Evolutionary conservation across 2,113 vertebrate genomes (phyloP).

Genomic region (Syngnathus floridae): DNA sequence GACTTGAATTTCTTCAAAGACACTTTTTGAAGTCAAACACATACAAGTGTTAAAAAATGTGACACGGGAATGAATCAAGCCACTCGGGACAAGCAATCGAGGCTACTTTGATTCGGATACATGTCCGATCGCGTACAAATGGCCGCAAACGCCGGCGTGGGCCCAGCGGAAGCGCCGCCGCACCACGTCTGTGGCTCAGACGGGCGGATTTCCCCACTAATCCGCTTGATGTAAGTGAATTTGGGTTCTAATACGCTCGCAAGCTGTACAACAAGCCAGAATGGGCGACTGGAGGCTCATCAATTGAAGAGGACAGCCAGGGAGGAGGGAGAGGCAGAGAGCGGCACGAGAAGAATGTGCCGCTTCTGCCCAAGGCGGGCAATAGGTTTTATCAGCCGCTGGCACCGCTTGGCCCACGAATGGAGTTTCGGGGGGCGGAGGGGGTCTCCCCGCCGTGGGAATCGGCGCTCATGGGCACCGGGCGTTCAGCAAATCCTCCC

Average conservation of each 20-base stretch:
- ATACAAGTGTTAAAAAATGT: neutral
- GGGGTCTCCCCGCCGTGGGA: constrained; percentile 73
- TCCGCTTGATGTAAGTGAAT: constrained; percentile 71
- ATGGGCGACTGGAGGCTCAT: constrained; percentile 58
- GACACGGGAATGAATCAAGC: neutral
- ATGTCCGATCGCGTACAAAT: constrained; percentile 14
- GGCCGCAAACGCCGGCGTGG: neutral
- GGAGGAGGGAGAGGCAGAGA: constrained; percentile 29
- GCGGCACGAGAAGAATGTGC: constrained; percentile 74
- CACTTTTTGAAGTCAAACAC: no score
- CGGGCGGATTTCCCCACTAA: constrained; percentile 63
- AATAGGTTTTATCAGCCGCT: constrained; percentile 81
- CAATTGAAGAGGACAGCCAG: constrained; percentile 56
- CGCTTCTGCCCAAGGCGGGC: constrained; percentile 79
- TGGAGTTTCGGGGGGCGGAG: constrained; percentile 45
- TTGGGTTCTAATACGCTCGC: constrained; percentile 66
- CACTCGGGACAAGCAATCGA: neutral
- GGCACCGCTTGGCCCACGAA: constrained; percentile 83
- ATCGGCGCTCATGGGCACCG: constrained; percentile 66
- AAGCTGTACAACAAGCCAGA: constrained; percentile 63
- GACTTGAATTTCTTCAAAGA: no score
- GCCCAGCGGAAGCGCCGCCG: constrained; percentile 23
- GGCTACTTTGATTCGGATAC: neutral
- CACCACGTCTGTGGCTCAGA: constrained; percentile 56
- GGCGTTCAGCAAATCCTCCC: constrained; percentile 76